These are phyloP conservation scores for Netelia virgata DNA, from an alignment of 2,888 invertebrate species.

Conservation along the genomic window DNA sequence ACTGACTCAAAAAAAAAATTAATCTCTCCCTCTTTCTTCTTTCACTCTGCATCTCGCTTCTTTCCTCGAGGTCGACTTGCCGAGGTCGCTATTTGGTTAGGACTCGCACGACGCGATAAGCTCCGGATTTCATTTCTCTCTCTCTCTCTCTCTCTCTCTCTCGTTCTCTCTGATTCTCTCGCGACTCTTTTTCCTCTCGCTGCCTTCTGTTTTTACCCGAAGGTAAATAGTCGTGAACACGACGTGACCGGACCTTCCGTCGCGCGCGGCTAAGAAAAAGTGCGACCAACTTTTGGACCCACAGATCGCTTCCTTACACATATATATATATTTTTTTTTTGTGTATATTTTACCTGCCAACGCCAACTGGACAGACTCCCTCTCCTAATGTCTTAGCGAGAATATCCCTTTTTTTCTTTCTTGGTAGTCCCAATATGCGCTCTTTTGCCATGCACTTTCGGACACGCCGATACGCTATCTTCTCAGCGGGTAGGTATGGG, in stretches of 20 bases:
- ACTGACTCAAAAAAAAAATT: conserved; percentile 47
- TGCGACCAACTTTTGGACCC: conserved; percentile 57
- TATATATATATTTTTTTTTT: conserved; percentile 17
- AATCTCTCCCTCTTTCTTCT: conserved; percentile 33
- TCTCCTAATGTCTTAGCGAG: conserved; percentile 18
- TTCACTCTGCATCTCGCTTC: conserved; percentile 55
- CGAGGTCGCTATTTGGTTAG: conserved; percentile 80
- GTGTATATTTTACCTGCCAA: conserved; percentile 59
- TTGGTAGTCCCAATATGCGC: conserved; percentile 56
- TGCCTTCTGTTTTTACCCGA: conserved; percentile 72
- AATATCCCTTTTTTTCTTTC: conserved; percentile 44
- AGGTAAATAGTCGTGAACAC: conserved; percentile 71
- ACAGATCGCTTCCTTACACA: conserved; percentile 49
- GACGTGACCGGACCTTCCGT: conserved; percentile 70
- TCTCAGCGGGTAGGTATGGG: conserved; percentile 33
- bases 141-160: conserved; percentile 55
- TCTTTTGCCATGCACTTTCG: conserved; percentile 59
- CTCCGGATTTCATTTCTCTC: conserved; percentile 80
- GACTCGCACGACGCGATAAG: conserved; percentile 76
- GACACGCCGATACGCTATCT: conserved; percentile 42
- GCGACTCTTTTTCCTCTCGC: conserved; percentile 60
- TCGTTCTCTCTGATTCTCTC: conserved; percentile 49
- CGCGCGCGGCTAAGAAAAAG: conserved; percentile 58
- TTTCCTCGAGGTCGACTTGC: conserved; percentile 65
- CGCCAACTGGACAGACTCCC: conserved; percentile 34